These are phyloP conservation scores for Eupleurogrammus muticus DNA, from an alignment of 2,797 vertebrate species.

Conservation along the genomic window DNA sequence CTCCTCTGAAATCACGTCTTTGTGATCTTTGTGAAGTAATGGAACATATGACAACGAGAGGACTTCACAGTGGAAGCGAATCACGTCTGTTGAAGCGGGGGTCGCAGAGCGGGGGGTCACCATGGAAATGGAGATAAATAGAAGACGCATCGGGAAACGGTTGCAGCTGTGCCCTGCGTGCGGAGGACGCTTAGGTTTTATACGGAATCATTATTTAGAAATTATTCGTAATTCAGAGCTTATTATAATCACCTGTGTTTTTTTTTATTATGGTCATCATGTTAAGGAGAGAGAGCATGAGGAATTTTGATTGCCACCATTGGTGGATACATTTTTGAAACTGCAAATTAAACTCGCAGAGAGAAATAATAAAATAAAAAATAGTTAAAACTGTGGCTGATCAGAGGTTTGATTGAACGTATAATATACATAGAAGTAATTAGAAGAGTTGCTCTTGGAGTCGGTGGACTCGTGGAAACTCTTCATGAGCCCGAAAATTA, in stretches of 20 bases:
- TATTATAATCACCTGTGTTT: constrained; percentile 2
- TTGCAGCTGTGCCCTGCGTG: constrained; percentile 39
- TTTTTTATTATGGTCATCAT: constrained; percentile 2
- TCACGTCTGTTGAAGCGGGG: constrained; percentile 46
- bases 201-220: constrained; percentile 7
- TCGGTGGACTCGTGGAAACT: too few species aligned
- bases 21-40: constrained; percentile 68
- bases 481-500: too few species aligned
- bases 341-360: too few species aligned
- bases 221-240: not conserved
- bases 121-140: constrained; percentile 57
- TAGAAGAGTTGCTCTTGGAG: too few species aligned
- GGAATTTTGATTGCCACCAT: not conserved
- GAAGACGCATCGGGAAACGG: constrained; percentile 39
- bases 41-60: constrained; percentile 60
- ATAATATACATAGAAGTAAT: too few species aligned
- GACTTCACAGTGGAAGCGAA: constrained; percentile 41
- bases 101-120: constrained; percentile 34
- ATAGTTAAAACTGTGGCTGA: not conserved
- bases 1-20: constrained; percentile 52
- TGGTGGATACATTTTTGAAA: too few species aligned
- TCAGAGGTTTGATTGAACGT: too few species aligned
- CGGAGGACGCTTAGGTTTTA: constrained; percentile 21
- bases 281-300: constrained; percentile 1
- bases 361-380: not conserved